These are phyloP conservation scores for Tetropium fuscum DNA, from an alignment of 2,888 invertebrate genomes.

Conservation along the genomic window DNA sequence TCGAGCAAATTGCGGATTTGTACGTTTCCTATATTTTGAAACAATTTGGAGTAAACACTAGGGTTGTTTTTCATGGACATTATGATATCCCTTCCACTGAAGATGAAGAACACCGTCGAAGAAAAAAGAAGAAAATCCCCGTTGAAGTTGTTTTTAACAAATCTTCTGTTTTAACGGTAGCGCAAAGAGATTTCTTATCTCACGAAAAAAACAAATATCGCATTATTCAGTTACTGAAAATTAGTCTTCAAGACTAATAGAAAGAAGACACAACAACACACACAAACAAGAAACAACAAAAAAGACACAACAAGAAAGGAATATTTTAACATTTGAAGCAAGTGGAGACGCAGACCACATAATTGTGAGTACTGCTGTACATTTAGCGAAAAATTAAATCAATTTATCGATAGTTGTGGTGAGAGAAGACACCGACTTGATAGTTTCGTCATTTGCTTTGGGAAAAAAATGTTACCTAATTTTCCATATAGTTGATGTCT, in stretches of 20 bases:
- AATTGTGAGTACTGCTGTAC: conserved; percentile 1
- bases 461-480: too few species aligned
- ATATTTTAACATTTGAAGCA: not conserved
- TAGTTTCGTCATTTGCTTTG: conserved; percentile 5
- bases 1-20: not conserved
- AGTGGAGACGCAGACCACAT: conserved; percentile 1
- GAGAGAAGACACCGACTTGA: conserved; percentile 2
- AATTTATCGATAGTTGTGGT: not conserved
- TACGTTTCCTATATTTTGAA: not conserved
- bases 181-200: not conserved
- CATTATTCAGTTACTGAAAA: conserved; percentile 1
- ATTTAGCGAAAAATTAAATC: not conserved
- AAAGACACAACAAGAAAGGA: too few species aligned
- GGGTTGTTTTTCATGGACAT: not conserved
- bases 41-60: not conserved
- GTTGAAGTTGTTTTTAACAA: conserved; percentile 2
- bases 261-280: too few species aligned
- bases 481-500: not conserved
- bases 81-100: not conserved
- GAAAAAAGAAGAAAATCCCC: conserved; percentile 2
- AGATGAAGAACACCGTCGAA: not conserved
- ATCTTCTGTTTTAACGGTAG: not conserved
- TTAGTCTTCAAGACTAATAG: not conserved
- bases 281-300: too few species aligned
- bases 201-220: conserved; percentile 5